Evolutionary conservation across 2,888 invertebrate genomes (phyloP), one percentile per base, ranked within the genome.

Genomic region (Leptopilina myrica): DNA sequence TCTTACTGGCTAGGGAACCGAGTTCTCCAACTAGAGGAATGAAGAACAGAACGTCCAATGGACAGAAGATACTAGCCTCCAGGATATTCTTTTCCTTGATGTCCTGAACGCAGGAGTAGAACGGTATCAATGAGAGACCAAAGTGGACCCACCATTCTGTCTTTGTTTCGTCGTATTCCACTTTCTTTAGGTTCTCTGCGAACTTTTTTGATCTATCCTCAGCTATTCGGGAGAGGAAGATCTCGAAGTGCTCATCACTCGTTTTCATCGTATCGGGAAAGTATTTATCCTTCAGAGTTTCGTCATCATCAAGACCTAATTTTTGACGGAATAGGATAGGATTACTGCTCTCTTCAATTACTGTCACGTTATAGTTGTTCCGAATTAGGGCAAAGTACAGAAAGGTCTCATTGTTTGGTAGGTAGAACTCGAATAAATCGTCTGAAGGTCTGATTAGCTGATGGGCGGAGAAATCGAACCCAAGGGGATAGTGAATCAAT

Each of bases 391-490:
- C 62, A 62, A 9, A 62, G 15, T 62, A 62, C 7, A 9, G 0
- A 9, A 20, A 62, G 0, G 62, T 62, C 0, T 62, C 62, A 8
- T 62, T 62, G 1, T 62, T 20, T 0, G 62, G 62, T 3, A 20
- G n/a, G 9, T 62, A 62, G 62, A 62, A 62, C 20, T 62, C 62
- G n/a, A 62, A 62, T 15, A 62, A 62, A 62, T 62, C 62, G 8
- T 62, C 62, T 0, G 62, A 20, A 4, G 62, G 15, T 62, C 9
- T 62, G 8, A 20, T 20, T 20, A 62, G n/a, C 8, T 62, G 62
- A 62, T 15, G 15, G 14, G n/a, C 59, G 8, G 20, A 9, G 3
- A 20, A 9, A 3, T 15, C 15, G 4, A 62, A 9, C 20, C 20
- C 62, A 9, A 62, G 8, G n/a, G 15, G 20, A 62, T 15, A 62